Base-by-base conservation (phyloP, 1,140 invertebrate species). In the Drosophila littoralis region DNA sequence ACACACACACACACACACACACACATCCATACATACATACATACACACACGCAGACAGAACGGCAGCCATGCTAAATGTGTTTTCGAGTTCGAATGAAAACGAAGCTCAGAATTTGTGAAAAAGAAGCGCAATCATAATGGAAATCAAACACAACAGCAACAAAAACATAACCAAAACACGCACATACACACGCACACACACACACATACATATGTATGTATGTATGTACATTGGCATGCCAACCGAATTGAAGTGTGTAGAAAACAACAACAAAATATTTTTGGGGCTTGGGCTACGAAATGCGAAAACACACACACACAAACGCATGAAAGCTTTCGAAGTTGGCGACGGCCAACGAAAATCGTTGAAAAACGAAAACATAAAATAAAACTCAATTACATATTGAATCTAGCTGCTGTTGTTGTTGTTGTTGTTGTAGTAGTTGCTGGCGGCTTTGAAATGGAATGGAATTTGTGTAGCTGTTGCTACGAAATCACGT, bases 81-180 rank as follows among this genome's bases (percentile, higher is more conserved):
- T 12, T 59, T 81, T 81, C 80, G 80, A 83, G 80, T 82, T 82
- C 75, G 80, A 83, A 84, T 82, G 80, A 84, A 82, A 82, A 82
- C 80, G 81, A 75, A 79, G 80, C 81, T 82, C 76, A 75, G 72
- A 61, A 66, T 58, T 60, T 73, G 70, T 61, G 67, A 69, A 75
- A 70, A 52, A 52, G 77, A 75, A 72, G 55, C 59, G 78, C 57
- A 54, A 81, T 73, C 52, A 65, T 61, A 59, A 79, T 83, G 66
- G 75, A 77, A 75, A 82, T 60, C 64, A 82, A 83, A 79, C 55
- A 63, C 42, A 52, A 28, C 38, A 76, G 73, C 78, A 69, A 58
- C 66, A 58, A 66, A 48, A 69, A 63, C 48, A 69, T 50, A 77
- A 68, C 73, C 55, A 77, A 76, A 28, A 65, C 36, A 40, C 52